These are phyloP conservation scores for Turritopsis dohrnii DNA, from an alignment of 30 jellyfish, hydroid and myxozoan species.

Conservation along the genomic window DNA sequence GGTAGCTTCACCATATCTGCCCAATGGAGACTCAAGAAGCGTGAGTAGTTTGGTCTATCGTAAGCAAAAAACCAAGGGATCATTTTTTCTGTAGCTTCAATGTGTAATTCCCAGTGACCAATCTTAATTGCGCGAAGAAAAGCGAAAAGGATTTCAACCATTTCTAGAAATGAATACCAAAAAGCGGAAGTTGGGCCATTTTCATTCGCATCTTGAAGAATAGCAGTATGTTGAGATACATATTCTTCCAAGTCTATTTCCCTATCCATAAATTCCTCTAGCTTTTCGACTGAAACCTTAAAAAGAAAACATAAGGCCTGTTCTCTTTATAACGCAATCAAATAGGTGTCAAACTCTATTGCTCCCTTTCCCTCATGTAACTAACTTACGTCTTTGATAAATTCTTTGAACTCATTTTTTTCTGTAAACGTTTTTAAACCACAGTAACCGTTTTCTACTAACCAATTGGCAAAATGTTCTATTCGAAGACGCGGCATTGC, in stretches of 20 bases:
- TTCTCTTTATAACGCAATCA: no score
- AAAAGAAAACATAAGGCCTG: no score
- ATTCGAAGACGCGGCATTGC: not conserved
- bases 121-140: not conserved
- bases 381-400: not conserved
- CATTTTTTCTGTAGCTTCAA: constrained; percentile 22
- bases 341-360: no score
- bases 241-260: no score
- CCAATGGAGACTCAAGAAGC: constrained; percentile 30
- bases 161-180: not conserved
- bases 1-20: not conserved
- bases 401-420: not conserved
- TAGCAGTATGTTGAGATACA: no score
- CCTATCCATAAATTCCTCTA: no score
- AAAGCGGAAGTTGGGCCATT: no score
- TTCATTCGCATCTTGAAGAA: no score
- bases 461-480: not conserved
- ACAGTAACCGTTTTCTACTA: not conserved
- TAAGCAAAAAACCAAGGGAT: constrained; percentile 34
- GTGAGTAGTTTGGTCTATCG: constrained; percentile 34
- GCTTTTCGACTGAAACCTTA: no score
- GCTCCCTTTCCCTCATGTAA: not conserved
- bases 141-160: not conserved
- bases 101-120: constrained; percentile 12
- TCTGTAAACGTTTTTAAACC: not conserved